Conservation (phyloP, 2,797 vertebrate genomes). For the Pristis pectinata region DNA sequence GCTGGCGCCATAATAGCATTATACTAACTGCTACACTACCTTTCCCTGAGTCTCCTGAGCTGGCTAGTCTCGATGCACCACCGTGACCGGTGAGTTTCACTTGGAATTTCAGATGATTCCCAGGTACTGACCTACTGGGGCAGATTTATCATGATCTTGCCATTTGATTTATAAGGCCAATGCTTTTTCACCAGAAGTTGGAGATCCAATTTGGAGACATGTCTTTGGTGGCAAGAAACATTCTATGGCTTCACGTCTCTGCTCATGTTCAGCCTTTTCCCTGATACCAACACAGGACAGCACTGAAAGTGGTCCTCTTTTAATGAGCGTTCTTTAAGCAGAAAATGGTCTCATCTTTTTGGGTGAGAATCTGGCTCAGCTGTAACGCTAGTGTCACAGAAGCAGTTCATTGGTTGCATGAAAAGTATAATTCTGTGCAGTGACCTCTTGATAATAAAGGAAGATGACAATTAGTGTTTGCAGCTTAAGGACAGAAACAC, state of each 20-base stretch:
- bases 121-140: not conserved
- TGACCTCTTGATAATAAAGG: not conserved
- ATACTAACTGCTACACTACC: too few relatives aligned
- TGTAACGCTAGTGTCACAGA: not conserved
- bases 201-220: not conserved
- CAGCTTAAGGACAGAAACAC: not conserved
- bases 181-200: not conserved
- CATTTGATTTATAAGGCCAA: not conserved
- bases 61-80: not conserved
- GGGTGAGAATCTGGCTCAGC: not conserved
- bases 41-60: not conserved
- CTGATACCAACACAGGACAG: not conserved
- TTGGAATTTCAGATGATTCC: not conserved
- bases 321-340: not conserved
- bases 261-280: not conserved
- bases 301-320: not conserved
- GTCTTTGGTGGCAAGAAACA: not conserved
- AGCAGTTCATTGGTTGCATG: not conserved
- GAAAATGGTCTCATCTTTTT: not conserved
- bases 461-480: not conserved
- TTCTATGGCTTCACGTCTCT: not conserved
- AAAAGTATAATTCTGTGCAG: not conserved
- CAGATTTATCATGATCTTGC: not conserved
- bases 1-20: too few relatives aligned
- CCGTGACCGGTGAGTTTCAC: not conserved